These are phyloP conservation scores for Engystomops pustulosus DNA, from an alignment of 2,113 vertebrate genomes.

Conservation along the genomic window DNA sequence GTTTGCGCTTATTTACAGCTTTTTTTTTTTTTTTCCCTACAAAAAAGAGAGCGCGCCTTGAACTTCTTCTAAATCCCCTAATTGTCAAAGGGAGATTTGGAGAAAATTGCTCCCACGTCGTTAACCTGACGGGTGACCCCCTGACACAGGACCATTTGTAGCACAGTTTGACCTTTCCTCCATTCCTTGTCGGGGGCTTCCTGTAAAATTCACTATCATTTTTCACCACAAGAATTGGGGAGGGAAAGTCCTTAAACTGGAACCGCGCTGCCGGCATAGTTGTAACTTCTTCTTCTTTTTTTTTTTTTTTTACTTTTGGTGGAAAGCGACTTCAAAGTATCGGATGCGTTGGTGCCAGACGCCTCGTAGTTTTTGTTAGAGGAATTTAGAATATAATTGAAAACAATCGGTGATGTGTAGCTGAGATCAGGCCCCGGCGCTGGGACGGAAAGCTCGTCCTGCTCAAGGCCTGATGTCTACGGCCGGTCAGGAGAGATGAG, in stretches of 20 bases:
- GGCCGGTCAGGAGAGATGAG: slow-evolving; percentile 80
- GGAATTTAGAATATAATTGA: slow-evolving; percentile 80
- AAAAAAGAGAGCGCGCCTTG: not conserved
- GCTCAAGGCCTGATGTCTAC: slow-evolving; percentile 78
- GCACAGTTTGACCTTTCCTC: slow-evolving; percentile 28
- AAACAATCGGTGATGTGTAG: slow-evolving; percentile 73
- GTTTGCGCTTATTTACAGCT: not conserved
- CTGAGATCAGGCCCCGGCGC: slow-evolving; percentile 64
- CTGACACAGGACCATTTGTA: slow-evolving; percentile 22
- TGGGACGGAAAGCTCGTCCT: slow-evolving; percentile 67
- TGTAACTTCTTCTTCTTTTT: slow-evolving; percentile 46
- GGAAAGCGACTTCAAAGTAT: slow-evolving; percentile 78
- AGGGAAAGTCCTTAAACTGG: slow-evolving; percentile 26
- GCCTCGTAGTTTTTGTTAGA: slow-evolving; percentile 74
- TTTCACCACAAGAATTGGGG: not conserved
- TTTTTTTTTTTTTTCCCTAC: not conserved
- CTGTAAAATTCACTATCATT: slow-evolving; percentile 16
- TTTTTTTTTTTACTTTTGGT: slow-evolving; percentile 59
- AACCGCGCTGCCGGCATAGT: slow-evolving; percentile 57
- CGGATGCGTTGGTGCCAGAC: slow-evolving; percentile 76
- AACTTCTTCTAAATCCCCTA: slow-evolving; percentile 1
- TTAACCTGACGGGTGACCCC: slow-evolving; percentile 16
- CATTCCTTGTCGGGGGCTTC: not conserved
- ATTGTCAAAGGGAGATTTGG: not conserved
- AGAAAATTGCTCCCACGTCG: slow-evolving; percentile 17